Conservation (phyloP, 1,140 invertebrate species). For the Trichonephila inaurata region DNA sequence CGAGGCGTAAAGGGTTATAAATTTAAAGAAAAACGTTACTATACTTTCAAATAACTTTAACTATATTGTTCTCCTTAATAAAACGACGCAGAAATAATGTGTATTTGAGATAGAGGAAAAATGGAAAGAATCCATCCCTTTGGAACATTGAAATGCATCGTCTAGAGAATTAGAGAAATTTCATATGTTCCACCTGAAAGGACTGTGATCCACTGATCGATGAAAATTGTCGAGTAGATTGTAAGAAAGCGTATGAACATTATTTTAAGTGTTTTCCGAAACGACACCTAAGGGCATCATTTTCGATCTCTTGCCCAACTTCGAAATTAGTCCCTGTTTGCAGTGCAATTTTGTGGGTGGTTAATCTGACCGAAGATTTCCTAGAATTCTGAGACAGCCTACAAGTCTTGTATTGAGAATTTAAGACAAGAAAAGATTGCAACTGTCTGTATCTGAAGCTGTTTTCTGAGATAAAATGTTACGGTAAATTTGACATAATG, state of each 20-base stretch:
- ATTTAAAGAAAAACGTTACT: no score
- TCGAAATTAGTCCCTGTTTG: conserved; percentile 71
- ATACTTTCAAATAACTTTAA: no score
- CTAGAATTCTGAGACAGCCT: conserved; percentile 20
- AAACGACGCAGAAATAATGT: no score
- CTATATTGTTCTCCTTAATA: no score
- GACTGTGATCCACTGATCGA: conserved; percentile 63
- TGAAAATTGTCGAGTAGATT: conserved; percentile 59
- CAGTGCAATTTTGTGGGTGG: conserved; percentile 54
- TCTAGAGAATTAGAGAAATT: background rate
- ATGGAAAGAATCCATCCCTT: no score
- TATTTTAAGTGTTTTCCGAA: conserved; percentile 66
- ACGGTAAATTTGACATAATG: background rate
- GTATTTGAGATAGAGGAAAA: no score
- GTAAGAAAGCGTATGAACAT: conserved; percentile 60
- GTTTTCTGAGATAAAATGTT: conserved; percentile 27
- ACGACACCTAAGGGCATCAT: conserved; percentile 72
- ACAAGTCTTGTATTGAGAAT: background rate
- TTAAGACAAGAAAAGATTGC: background rate
- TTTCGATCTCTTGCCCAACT: conserved; percentile 48
- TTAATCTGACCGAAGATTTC: conserved; percentile 61
- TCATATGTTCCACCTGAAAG: conserved; percentile 38
- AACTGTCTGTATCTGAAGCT: background rate
- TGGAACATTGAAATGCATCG: background rate
- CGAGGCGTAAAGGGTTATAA: no score